These are phyloP conservation scores for Achatina immaculata DNA, from an alignment of 1,140 invertebrate genomes.

Conservation along the genomic window DNA sequence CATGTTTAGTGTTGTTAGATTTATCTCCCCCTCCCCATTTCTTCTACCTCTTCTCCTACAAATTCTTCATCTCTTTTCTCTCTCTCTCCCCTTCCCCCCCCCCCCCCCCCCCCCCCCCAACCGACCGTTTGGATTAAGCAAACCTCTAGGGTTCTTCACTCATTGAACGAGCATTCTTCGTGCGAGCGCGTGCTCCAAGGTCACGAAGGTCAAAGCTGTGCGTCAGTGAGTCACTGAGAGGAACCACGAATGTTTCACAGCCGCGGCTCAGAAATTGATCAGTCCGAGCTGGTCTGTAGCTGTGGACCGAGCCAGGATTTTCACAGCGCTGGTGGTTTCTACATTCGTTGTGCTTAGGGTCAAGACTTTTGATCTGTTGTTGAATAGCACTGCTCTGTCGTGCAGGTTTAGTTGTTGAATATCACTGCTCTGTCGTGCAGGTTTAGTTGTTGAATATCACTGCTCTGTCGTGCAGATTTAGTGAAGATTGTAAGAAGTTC, in stretches of 20 bases:
- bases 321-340: too few species aligned
- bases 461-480: too few species aligned
- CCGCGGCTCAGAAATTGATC: not conserved
- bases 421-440: too few species aligned
- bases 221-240: not conserved
- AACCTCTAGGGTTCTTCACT: not conserved
- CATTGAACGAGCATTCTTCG: not conserved
- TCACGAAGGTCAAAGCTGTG: not conserved
- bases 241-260: not conserved
- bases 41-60: not conserved
- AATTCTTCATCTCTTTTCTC: slow-evolving; percentile 12
- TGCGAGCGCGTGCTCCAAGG: not conserved
- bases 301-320: too few species aligned
- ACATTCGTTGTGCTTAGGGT: too few species aligned
- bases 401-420: too few species aligned
- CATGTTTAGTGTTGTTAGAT: too few species aligned
- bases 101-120: not conserved
- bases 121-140: not conserved
- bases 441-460: too few species aligned
- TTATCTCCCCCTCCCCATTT: not conserved
- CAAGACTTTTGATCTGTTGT: too few species aligned
- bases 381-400: too few species aligned
- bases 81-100: not conserved
- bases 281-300: too few species aligned
- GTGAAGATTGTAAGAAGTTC: too few species aligned